phyloP scores from a whole-genome alignment of 2,113 vertebrate genomes.

The Malurus alboscapulatus region DNA sequence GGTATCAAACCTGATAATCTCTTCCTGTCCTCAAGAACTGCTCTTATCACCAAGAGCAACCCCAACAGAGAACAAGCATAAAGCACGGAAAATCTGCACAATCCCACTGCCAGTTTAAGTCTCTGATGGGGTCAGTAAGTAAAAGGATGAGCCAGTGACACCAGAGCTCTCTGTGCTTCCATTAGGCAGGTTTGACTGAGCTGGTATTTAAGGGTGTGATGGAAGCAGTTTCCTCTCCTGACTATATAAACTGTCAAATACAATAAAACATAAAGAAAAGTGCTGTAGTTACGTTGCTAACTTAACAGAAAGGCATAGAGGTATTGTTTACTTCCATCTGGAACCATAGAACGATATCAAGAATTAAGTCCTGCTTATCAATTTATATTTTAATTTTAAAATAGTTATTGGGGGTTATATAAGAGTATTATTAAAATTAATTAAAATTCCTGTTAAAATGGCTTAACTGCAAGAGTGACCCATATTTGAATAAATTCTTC shows the following conservation, averaged over 20 bases:
- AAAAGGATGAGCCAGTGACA: not conserved
- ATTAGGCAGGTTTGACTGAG: not conserved
- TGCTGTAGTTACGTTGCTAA: not conserved
- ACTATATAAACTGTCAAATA: not conserved
- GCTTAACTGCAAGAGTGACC: not conserved
- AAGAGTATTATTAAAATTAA: not conserved
- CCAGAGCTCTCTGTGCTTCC: not conserved
- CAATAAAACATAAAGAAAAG: not conserved
- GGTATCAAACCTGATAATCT: conserved; percentile 22
- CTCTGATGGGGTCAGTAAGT: not conserved
- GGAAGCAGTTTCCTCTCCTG: not conserved
- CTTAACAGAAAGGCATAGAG: not conserved
- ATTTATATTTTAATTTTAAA: not conserved
- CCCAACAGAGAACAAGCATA: not conserved
- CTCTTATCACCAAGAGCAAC: not conserved
- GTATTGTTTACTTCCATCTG: not conserved
- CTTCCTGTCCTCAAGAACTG: not conserved
- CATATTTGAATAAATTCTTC: not conserved
- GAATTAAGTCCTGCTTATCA: not conserved
- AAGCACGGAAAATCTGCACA: not conserved
- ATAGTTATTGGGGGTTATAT: not conserved
- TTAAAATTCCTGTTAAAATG: not conserved
- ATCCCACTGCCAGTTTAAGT: not conserved
- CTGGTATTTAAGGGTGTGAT: not conserved
- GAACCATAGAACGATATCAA: not conserved